Conservation (phyloP, 2,113 vertebrate genomes). For the Lamprotornis superbus region DNA sequence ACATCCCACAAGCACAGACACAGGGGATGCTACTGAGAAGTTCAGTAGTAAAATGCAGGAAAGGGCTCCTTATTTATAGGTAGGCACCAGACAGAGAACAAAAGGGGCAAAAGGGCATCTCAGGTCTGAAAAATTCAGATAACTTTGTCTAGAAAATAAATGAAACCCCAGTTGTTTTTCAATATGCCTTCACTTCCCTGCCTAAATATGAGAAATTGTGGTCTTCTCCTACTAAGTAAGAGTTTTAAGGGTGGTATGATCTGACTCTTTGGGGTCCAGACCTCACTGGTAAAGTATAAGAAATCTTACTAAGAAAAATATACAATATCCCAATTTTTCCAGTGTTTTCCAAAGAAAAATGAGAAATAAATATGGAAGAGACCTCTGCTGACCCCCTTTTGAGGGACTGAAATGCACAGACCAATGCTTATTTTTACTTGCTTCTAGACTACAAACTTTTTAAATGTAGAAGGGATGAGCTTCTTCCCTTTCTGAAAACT, state of each 20-base stretch:
- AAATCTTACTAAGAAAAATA: background rate
- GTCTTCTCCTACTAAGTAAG: background rate
- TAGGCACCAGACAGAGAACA: background rate
- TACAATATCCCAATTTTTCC: background rate
- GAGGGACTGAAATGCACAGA: background rate
- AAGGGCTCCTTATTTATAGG: background rate
- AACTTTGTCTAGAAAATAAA: background rate
- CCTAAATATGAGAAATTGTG: background rate
- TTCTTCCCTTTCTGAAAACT: background rate
- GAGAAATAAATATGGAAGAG: background rate
- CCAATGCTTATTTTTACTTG: background rate
- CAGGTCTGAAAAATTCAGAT: background rate
- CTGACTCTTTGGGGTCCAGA: background rate
- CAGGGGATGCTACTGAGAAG: background rate
- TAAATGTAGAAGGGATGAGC: background rate
- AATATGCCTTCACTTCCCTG: background rate
- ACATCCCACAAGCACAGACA: background rate
- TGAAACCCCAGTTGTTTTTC: background rate
- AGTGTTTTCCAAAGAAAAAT: background rate
- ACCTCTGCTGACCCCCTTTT: background rate
- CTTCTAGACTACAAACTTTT: background rate
- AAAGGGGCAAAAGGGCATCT: background rate
- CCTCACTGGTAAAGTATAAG: background rate
- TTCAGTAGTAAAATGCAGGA: background rate
- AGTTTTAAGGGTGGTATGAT: background rate